These are phyloP conservation scores for Etheostoma cragini DNA, from an alignment of 2,113 vertebrate genomes.

Conservation along the genomic window DNA sequence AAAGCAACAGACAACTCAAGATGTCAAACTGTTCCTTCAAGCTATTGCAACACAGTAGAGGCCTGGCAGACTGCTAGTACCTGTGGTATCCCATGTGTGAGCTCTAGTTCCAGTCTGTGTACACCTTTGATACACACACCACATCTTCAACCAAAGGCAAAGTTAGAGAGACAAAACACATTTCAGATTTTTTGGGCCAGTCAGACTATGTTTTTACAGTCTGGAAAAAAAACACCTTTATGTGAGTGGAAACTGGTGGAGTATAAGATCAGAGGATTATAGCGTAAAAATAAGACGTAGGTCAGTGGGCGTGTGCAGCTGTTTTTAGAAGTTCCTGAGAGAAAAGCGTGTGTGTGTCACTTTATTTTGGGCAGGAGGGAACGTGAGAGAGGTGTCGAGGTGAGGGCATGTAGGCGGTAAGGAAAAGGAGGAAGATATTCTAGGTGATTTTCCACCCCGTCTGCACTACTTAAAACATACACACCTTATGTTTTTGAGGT, in stretches of 20 bases:
- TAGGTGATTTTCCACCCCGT: constrained; percentile 73
- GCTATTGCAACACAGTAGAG: neutral
- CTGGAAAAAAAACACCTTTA: constrained; percentile 63
- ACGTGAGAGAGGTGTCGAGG: constrained; percentile 53
- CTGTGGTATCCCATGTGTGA: constrained; percentile 11
- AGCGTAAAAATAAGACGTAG: constrained; percentile 62
- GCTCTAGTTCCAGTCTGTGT: constrained; percentile 34
- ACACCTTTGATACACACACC: constrained; percentile 43
- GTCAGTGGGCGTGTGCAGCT: constrained; percentile 17
- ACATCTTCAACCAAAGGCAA: constrained; percentile 37
- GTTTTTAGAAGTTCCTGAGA: constrained; percentile 65
- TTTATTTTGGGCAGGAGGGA: constrained; percentile 50
- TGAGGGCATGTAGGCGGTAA: constrained; percentile 28
- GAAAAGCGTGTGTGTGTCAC: constrained; percentile 52
- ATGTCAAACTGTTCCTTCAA: constrained; percentile 3
- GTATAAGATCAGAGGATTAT: constrained; percentile 56
- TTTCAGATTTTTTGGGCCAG: constrained; percentile 35
- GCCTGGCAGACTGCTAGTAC: neutral
- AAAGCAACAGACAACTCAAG: neutral
- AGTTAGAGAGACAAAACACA: constrained; percentile 47
- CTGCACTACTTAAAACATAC: constrained; percentile 58
- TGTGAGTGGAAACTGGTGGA: constrained; percentile 52
- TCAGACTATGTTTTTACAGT: constrained; percentile 52
- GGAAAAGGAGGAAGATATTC: constrained; percentile 65
- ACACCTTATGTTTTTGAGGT: constrained; percentile 64